Evolutionary conservation across 2,113 vertebrate species (phyloP).

Genomic region (Brachyhypopomus occidentalis): DNA sequence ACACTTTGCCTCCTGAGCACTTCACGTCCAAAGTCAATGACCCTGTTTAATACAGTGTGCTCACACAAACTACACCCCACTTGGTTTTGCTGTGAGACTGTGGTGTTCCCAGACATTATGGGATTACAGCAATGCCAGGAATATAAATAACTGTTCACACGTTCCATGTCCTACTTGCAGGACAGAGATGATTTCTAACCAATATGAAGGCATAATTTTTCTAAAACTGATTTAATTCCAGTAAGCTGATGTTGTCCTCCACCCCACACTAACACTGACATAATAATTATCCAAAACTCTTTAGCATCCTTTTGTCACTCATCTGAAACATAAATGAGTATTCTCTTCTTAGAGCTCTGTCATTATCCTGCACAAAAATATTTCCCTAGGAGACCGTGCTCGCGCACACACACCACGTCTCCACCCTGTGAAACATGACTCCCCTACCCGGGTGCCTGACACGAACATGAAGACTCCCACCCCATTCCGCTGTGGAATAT

Average conservation of each 20-base stretch:
- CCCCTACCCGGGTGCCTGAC: constrained; percentile 59
- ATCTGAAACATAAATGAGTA: constrained; percentile 58
- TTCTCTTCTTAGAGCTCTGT: constrained; percentile 61
- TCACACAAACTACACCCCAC: too few species aligned
- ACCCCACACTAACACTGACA: neutral
- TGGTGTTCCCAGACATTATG: too few species aligned
- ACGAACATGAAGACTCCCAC: constrained; percentile 66
- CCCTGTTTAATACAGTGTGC: too few species aligned
- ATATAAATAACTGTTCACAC: too few species aligned
- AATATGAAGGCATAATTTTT: neutral
- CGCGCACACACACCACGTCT: constrained; percentile 62
- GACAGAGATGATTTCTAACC: too few species aligned
- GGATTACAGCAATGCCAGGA: too few species aligned
- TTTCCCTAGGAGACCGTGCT: constrained; percentile 34
- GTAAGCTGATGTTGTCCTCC: neutral
- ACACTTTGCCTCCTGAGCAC: too few species aligned
- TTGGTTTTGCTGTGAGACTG: too few species aligned
- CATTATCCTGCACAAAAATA: constrained; percentile 70
- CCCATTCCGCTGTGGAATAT: constrained; percentile 74
- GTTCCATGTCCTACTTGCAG: too few species aligned
- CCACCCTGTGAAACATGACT: constrained; percentile 69
- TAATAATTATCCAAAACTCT: constrained; percentile 61
- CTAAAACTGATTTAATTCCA: neutral
- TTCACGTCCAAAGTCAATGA: too few species aligned
- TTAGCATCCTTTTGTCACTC: constrained; percentile 59